These are phyloP conservation scores for Theodoxus fluviatilis DNA, from an alignment of 2,888 invertebrate genomes.

Conservation along the genomic window DNA sequence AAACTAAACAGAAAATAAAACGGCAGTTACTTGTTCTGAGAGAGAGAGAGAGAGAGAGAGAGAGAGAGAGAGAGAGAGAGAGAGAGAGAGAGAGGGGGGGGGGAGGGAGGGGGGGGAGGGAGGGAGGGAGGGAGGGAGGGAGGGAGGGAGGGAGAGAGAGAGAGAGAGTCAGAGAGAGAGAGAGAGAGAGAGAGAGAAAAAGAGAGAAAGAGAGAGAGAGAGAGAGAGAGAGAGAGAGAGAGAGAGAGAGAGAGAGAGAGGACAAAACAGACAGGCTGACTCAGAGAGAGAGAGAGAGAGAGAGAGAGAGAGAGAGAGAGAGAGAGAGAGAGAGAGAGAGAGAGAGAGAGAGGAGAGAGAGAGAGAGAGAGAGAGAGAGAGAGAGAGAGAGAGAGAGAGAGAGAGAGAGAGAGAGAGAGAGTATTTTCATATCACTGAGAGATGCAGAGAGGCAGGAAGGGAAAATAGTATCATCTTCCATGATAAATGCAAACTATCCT, in stretches of 20 bases:
- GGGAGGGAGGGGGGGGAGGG: too few relatives aligned
- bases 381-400: conserved; percentile 5
- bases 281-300: conserved; percentile 10
- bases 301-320: conserved; percentile 1
- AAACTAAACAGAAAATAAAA: too few relatives aligned
- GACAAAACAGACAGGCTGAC: not conserved
- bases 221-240: conserved; percentile 7
- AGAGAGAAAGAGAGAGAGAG: conserved; percentile 3
- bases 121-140: too few relatives aligned
- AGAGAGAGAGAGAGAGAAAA: not conserved
- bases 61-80: too few relatives aligned
- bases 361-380: conserved; percentile 16
- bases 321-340: not conserved
- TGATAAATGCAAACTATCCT: too few relatives aligned
- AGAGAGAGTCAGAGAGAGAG: not conserved
- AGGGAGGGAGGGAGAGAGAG: too few relatives aligned
- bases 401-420: conserved; percentile 4
- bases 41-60: too few relatives aligned
- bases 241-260: not conserved
- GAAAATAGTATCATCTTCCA: not conserved
- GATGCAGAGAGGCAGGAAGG: not conserved
- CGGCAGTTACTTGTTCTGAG: too few relatives aligned
- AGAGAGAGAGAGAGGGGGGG: too few relatives aligned
- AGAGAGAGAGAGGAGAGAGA: not conserved
- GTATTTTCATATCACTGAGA: not conserved